Base-by-base conservation (phyloP, 1,140 invertebrate species). In the Eufriesea mexicana region DNA sequence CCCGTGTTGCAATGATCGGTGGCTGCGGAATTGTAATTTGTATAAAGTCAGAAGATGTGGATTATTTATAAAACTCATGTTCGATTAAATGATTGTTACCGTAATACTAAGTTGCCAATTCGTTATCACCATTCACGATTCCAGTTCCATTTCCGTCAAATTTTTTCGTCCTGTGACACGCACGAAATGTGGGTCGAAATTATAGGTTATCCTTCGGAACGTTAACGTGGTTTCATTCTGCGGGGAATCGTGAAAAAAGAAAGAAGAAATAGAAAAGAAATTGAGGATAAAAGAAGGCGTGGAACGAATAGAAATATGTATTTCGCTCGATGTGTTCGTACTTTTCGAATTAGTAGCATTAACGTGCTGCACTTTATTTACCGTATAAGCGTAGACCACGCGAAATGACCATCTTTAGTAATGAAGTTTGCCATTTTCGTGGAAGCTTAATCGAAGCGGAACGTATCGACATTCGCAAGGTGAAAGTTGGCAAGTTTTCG, bases 81-180 rank as follows among this genome's bases (percentile, higher is more conserved):
- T 93, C 86, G 83, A 93, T 93, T 92, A 93, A 93, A 93, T 89
- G 88, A 92, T 92, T 93, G 92, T 93, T 93, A 93, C 91, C 92
- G 89, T 89, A 92, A 86, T 42, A 83, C 20, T 35, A 89, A 78
- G 84, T 73, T 86, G 80, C 79, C 81, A 70, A 74, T 76, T 86
- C 25, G 68, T 89, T 89, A 35, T 90, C 79, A 89, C 70, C 84
- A 78, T 66, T 42, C 78, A 74, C 20, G 14, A 64, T 55, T 49
- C 68, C 70, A 62, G 23, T 12, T 49, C 47, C 16, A 28, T 35
- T 18, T n/a, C 28, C 42, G 49, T 20, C 51, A n/a, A 28, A 45
- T 49, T 16, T 73, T 61, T 42, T 68, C n/a, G n/a, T n/a, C n/a
- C n/a, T n/a, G n/a, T n/a, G n/a, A n/a, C n/a, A n/a, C n/a, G n/a